phyloP scores from a whole-genome alignment of 1,140 invertebrate species.

The Globodera rostochiensis region DNA sequence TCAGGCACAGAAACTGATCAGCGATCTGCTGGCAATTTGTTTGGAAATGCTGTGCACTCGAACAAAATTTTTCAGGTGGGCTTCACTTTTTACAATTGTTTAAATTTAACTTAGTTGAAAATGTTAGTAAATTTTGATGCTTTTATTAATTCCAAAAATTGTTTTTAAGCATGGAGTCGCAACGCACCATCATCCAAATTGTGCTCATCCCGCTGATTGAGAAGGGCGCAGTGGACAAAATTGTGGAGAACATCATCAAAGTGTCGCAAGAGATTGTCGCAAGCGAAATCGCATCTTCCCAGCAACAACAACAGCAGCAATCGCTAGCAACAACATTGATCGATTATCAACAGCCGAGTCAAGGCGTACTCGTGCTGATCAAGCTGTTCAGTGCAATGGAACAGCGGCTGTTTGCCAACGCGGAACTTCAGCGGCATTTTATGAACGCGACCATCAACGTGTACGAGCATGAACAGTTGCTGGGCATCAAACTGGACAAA shows the following conservation, averaged over 20 bases:
- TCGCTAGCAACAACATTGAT: not conserved
- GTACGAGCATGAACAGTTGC: conserved; percentile 32
- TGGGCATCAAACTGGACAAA: conserved; percentile 12
- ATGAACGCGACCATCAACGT: conserved; percentile 24
- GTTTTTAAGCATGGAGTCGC: conserved; percentile 10
- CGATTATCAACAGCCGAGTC: conserved; percentile 6
- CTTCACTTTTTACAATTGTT: not conserved
- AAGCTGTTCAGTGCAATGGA: conserved; percentile 24
- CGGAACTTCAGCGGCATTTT: conserved; percentile 28
- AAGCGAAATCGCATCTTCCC: conserved; percentile 1
- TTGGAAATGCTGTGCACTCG: conserved; percentile 43
- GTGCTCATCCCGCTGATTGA: conserved; percentile 41
- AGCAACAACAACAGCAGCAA: conserved; percentile 21
- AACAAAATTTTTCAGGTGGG: conserved; percentile 21
- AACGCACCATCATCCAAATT: conserved; percentile 37
- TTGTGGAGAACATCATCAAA: conserved; percentile 32
- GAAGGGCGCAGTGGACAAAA: conserved; percentile 38
- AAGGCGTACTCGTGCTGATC: conserved; percentile 29
- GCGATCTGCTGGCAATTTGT: conserved; percentile 37
- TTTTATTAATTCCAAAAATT: too few species aligned
- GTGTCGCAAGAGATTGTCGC: conserved; percentile 8
- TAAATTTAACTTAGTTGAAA: not conserved
- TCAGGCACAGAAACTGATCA: conserved; percentile 33
- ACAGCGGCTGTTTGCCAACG: conserved; percentile 21
- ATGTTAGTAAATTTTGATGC: too few species aligned